Base-by-base conservation (phyloP, 2,113 vertebrate genomes). In the Nanorana parkeri region DNA sequence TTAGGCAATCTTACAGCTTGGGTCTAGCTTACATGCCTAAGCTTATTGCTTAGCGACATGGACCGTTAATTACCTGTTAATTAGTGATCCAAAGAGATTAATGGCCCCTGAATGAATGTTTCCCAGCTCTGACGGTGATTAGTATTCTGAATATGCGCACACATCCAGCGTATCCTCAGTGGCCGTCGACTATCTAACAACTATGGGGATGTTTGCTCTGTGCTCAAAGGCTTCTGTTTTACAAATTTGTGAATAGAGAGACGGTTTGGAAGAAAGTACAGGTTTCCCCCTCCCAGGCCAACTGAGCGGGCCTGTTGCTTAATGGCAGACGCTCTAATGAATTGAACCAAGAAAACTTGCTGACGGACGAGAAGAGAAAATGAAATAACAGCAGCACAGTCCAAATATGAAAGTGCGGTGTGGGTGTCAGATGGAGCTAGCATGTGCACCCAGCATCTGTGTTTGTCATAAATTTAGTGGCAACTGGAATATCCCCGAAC, bases 381-480 rank as follows among this genome's bases (percentile, higher is more conserved):
- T 65, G 61, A 65, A 64, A 68, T 64, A 72, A 6, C 61, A 76
- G n/a, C 16, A 26, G 1, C 52, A 23, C 72, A 67, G 67, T 51
- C 29, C 72, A 76, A 75, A 76, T 68, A 83, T 56, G 66, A 68
- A 60, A 76, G 71, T 60, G 63, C 63, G 5, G 71, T 55, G 80
- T 61, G 80, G 80, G 63, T 23, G 80, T 76, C n/a, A 26, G 71
- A 26, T 21, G n/a, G 71, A 83, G 64, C 56, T 3, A 11, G 26
- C 78, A 32, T 63, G 78, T 79, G 68, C 58, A 15, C 21, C 2
- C 21, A 28, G 28, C 80, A 83, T 83, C 80, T 83, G 80, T 83
- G 80, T 83, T 76, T 83, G 72, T 41, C 71, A 76, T 47, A 61
- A 60, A 83, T 75, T 76, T 52, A 58, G 16, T 60, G 71, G 21